Base-by-base conservation (phyloP, 53 echinoderm and acorn worm species). In the Patiria pectinifera region DNA sequence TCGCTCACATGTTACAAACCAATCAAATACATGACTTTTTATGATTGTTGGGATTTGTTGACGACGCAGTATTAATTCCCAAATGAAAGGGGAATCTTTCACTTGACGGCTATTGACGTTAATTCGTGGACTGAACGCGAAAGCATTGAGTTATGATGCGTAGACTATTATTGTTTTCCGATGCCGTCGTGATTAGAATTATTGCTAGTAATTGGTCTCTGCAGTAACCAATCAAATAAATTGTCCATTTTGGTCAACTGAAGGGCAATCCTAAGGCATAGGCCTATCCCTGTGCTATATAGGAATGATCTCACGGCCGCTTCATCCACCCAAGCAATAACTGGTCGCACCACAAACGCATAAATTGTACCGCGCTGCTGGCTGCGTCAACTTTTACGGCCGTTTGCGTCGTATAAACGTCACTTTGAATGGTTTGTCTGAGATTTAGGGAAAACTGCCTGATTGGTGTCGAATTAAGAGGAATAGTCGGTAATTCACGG, bases 401-500 rank as follows among this genome's bases (percentile, higher is more conserved):
- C 87, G 76, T 76, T 48, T 24, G 76, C 22, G 72, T 87, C 87
- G 87, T 77, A 87, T 87, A 87, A 77, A 77, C 87, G 87, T 87
- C 87, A 87, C 60, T 75, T 59, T 59, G 60, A 10, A 87, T 61
- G 76, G 76, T 61, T 25, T 19, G 22, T 11, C 21, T 76, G 87
- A 87, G 87, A 87, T 87, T 87, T 87, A 87, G 76, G 76, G 87
- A 87, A 86, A 77, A 82, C 59, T 87, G 76, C 59, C 58, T 35
- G 78, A 75, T 43, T 76, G 76, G 78, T 87, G 87, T 87, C 87
- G 59, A 23, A 72, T 48, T 71, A 2, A 48, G 74, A 10, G 47
- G 86, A 71, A 86, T 48, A 70, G 49, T 74, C 21, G 22, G 86
- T 86, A 86, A 71, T 48, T 86, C 86, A 86, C 71, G n/a, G 48